phyloP scores from a whole-genome alignment of 2,888 invertebrate species.

The Mesoligia furuncula region DNA sequence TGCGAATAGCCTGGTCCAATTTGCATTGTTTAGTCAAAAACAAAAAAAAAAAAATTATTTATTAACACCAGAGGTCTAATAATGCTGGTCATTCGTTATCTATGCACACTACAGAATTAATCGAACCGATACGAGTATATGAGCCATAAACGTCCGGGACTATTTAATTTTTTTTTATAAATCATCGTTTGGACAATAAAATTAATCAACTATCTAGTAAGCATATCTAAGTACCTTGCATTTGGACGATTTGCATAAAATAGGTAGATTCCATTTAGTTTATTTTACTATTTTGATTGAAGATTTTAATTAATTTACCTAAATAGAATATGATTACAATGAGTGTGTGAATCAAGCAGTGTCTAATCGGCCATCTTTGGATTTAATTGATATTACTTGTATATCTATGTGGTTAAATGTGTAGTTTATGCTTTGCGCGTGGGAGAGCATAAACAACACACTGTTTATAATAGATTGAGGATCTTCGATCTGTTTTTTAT shows the following conservation, averaged over 20 bases:
- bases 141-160: conserved; percentile 73
- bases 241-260: conserved; percentile 7
- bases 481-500: background rate
- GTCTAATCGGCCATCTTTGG: background rate
- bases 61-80: conserved; percentile 49
- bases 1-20: too few species aligned
- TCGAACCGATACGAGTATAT: conserved; percentile 68
- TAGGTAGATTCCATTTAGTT: background rate
- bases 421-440: background rate
- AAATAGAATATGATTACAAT: background rate
- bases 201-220: conserved; percentile 59
- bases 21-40: background rate
- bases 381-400: background rate
- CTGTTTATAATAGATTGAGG: background rate
- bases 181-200: conserved; percentile 72
- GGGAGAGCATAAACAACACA: background rate
- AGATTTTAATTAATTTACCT: background rate
- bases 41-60: background rate
- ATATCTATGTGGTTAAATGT: background rate
- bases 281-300: background rate
- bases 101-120: conserved; percentile 72
- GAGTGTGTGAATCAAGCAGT: too few species aligned
- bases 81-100: conserved; percentile 66
- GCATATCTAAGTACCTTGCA: conserved; percentile 53
- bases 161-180: conserved; percentile 71